Evolutionary conservation across 1,140 invertebrate genomes (phyloP).

Genomic region (Drosophila grimshawi): DNA sequence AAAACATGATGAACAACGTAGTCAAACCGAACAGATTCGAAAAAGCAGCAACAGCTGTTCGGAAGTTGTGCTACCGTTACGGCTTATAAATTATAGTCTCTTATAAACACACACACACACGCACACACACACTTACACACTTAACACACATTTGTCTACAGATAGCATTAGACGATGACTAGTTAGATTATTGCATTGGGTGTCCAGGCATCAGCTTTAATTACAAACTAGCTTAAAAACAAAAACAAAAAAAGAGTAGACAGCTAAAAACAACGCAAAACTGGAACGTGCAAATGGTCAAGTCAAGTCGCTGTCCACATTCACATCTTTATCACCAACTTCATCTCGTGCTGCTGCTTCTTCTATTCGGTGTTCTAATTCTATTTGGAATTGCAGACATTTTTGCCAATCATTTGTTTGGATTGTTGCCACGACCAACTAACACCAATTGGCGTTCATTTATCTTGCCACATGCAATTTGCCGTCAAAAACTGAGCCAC

Average conservation of each 20-base stretch:
- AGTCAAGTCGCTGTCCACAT: neutral
- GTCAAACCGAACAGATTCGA: slow-evolving; percentile 34
- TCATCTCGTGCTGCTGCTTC: slow-evolving; percentile 16
- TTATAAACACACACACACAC: neutral
- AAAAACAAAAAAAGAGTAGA: slow-evolving; percentile 1
- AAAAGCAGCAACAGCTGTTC: slow-evolving; percentile 58
- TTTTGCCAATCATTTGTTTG: slow-evolving; percentile 66
- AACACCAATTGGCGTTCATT: slow-evolving; percentile 79
- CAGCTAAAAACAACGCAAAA: slow-evolving; percentile 22
- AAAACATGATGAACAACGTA: slow-evolving; percentile 38
- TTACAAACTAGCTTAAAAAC: slow-evolving; percentile 26
- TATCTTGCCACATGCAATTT: slow-evolving; percentile 79
- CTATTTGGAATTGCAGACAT: slow-evolving; percentile 49
- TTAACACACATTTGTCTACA: slow-evolving; percentile 11
- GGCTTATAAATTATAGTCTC: slow-evolving; percentile 60
- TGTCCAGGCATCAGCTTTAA: slow-evolving; percentile 56
- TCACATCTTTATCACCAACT: neutral
- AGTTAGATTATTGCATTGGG: slow-evolving; percentile 53
- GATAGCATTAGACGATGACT: slow-evolving; percentile 72
- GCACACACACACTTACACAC: too few species aligned
- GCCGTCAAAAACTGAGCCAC: slow-evolving; percentile 59
- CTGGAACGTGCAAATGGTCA: slow-evolving; percentile 60
- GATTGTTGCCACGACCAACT: slow-evolving; percentile 63
- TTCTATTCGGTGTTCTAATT: slow-evolving; percentile 40
- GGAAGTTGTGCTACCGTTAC: slow-evolving; percentile 69